Evolutionary conservation across 1,140 invertebrate species (phyloP), one percentile per base, ranked within the genome.

Genomic region (Lineus longissimus): DNA sequence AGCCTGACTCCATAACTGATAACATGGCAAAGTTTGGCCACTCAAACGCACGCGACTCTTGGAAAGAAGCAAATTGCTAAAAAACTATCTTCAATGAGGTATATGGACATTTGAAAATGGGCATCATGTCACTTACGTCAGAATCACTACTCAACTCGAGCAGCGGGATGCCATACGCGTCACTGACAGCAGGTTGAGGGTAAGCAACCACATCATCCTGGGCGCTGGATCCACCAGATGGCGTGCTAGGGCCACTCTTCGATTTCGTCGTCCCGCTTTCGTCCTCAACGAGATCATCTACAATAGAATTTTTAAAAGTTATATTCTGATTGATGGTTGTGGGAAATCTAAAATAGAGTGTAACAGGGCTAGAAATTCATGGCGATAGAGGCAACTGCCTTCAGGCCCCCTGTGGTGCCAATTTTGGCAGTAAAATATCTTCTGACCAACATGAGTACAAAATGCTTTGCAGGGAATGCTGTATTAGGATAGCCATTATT

Each of bases 141-240:
- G 47, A 62, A 57, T 76, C 75, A 43, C 72, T 74, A 59, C 73
- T 75, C 13, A 77, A 67, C 13, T 77, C 72, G 31, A 77, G 56
- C 25, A 77, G 64, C 2, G 78, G 78, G 31, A 80, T 73, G 11
- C 78, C 78, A 66, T 71, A 77, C 55, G 78, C 76, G 57, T 80
- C 78, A 61, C 69, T 70, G 17, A 67, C 64, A 51, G 25, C 6
- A 7, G 47, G 6, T 51, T 51, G 4, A 7, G 47, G 47, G 25
- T 51, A 51, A 4, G n/a, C 47, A 4, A 6, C 19, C 6, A 36
- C 33, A 15, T 36, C 33, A 6, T 51, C 47, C 19, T 4, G n/a
- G 6, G 25, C 4, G 4, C 4, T n/a, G 9, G 19, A 23, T 51
- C 25, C 47, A 51, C 47, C 47, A n/a, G 47, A 23, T 9, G 25